Percentiles rank a stretch among this genome's conserved stretches.
phyloP scores from a whole-genome alignment of 2,888 invertebrate genomes.

The Halocaridina rubra region DNA sequence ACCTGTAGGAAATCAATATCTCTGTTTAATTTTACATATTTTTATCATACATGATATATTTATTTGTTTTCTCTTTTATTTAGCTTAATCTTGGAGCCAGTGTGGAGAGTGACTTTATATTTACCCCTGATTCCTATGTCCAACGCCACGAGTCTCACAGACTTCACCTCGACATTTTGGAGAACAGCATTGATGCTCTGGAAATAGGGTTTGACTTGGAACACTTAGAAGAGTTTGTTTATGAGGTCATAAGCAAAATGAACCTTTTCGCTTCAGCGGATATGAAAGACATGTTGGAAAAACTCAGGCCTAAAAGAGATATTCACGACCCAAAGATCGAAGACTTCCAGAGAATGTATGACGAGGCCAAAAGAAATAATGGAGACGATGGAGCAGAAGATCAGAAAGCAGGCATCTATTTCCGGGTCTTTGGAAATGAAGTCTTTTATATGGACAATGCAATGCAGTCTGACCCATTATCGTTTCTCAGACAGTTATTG shows the following conservation, averaged over 20 bases:
- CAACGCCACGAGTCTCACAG: conserved; percentile 25
- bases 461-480: background rate
- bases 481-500: background rate
- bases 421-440: conserved; percentile 40
- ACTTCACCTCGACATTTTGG: conserved; percentile 24
- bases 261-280: conserved; percentile 3
- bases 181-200: conserved; percentile 21
- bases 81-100: conserved; percentile 27
- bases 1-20: too few relatives aligned
- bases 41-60: too few relatives aligned
- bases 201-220: conserved; percentile 38
- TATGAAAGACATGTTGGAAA: conserved; percentile 2
- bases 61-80: background rate
- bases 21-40: too few relatives aligned
- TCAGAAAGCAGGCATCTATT: background rate
- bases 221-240: conserved; percentile 24
- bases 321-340: conserved; percentile 36
- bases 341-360: conserved; percentile 31
- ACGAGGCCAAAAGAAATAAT: background rate
- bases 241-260: conserved; percentile 15
- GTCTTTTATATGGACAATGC: conserved; percentile 19
- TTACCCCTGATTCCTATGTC: conserved; percentile 31
- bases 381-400: background rate
- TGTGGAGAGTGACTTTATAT: conserved; percentile 26
- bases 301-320: conserved; percentile 35